A percentile compares a stretch with the other conserved stretches of the same genome.
Conservation (phyloP, 2,888 invertebrate species). For the Phortica magna region DNA sequence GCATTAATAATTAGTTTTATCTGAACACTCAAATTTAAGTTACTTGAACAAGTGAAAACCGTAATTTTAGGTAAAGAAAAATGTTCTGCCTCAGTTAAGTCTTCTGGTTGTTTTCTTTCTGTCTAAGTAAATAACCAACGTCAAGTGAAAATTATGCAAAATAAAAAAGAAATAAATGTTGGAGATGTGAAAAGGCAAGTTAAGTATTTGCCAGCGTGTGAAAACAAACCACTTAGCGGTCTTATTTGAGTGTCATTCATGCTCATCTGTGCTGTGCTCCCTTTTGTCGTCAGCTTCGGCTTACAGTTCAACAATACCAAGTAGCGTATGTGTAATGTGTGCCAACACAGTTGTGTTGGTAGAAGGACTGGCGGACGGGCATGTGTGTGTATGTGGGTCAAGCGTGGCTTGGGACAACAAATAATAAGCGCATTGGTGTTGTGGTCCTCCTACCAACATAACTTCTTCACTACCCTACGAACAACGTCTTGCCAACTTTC, state of each 20-base stretch:
- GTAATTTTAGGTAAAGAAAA: too few relatives aligned
- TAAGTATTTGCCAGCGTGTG: background rate
- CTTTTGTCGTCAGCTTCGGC: background rate
- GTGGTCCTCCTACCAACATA: background rate
- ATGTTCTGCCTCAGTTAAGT: background rate
- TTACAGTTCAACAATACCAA: background rate
- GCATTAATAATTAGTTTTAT: slow-evolving; percentile 68
- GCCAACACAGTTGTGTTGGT: too few relatives aligned
- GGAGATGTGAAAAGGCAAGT: background rate
- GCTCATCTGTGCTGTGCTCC: background rate
- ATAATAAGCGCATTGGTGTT: too few relatives aligned
- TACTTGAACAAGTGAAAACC: background rate
- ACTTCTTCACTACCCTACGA: background rate
- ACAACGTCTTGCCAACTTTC: too few relatives aligned
- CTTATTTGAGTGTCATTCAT: background rate
- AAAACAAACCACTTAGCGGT: slow-evolving; percentile 19
- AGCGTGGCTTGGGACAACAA: too few relatives aligned
- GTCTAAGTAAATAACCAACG: background rate
- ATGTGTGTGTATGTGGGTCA: too few relatives aligned
- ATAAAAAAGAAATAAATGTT: background rate
- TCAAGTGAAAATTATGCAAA: background rate
- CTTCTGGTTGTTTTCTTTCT: too few relatives aligned
- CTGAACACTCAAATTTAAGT: slow-evolving; percentile 42
- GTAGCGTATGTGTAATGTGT: slow-evolving; percentile 5
- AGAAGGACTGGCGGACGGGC: too few relatives aligned